phyloP scores from a whole-genome alignment of 2,797 vertebrate species.

The Onychomys leucogaster region DNA sequence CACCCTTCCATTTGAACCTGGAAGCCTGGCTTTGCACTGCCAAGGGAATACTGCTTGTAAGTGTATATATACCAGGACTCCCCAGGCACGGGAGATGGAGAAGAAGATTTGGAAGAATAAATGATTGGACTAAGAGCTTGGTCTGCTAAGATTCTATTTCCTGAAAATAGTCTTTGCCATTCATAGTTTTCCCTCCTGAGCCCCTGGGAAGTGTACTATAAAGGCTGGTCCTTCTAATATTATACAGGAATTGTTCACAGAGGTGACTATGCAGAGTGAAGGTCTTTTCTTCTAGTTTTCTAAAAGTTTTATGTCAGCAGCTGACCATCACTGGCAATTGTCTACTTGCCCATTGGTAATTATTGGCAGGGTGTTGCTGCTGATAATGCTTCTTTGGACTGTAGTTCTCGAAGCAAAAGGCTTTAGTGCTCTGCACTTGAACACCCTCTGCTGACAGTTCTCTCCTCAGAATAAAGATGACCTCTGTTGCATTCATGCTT shows the following conservation, averaged over 20 bases:
- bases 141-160: too few species aligned
- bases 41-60: too few species aligned
- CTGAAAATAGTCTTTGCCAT: too few species aligned
- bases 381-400: not conserved
- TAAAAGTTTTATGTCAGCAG: not conserved
- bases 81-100: too few species aligned
- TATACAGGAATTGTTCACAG: not conserved
- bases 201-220: too few species aligned
- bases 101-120: too few species aligned
- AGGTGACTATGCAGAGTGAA: not conserved
- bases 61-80: too few species aligned
- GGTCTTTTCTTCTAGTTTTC: not conserved
- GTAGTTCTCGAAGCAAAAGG: not conserved
- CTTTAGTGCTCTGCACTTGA: not conserved
- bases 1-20: too few species aligned
- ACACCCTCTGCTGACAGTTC: not conserved
- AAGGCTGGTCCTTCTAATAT: too few species aligned
- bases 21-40: too few species aligned
- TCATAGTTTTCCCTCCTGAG: too few species aligned
- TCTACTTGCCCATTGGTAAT: not conserved
- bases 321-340: not conserved
- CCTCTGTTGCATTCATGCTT: not conserved
- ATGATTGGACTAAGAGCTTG: too few species aligned
- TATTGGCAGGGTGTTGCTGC: not conserved
- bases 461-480: not conserved